Conservation (phyloP, 1,140 invertebrate genomes). For the Rhopalosiphum padi region DNA sequence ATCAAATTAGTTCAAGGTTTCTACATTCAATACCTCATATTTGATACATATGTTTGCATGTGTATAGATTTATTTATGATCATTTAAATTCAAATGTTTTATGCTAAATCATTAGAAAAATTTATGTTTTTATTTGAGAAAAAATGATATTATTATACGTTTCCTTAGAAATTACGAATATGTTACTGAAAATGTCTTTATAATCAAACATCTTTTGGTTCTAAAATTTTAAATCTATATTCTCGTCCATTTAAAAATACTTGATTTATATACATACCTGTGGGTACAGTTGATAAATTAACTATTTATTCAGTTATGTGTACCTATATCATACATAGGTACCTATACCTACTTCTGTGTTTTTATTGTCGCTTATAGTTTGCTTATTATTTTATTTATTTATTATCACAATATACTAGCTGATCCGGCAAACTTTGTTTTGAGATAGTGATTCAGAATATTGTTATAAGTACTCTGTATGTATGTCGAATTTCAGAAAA, state of each 20-base stretch:
- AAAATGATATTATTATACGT: not conserved
- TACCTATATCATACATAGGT: not conserved
- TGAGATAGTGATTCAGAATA: too few relatives aligned
- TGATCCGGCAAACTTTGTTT: too few relatives aligned
- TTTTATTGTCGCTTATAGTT: not conserved
- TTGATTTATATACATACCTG: not conserved
- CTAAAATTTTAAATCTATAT: not conserved
- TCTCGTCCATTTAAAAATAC: not conserved
- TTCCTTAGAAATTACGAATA: not conserved
- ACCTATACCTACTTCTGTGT: not conserved
- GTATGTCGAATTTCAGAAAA: too few relatives aligned
- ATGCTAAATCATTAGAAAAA: not conserved
- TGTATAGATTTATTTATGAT: not conserved
- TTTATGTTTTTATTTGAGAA: not conserved
- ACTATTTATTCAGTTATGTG: not conserved
- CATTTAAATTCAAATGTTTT: not conserved
- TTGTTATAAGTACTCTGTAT: too few relatives aligned
- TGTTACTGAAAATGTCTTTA: not conserved
- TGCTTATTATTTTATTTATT: conserved; percentile 5
- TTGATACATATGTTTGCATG: not conserved
- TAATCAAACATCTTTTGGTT: not conserved
- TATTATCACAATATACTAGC: not conserved
- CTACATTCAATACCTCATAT: not conserved
- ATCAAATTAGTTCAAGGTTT: conserved; percentile 35
- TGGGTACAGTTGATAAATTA: not conserved